Evolutionary conservation across 1,140 invertebrate genomes (phyloP).

Genomic region (Batillaria attramentaria): DNA sequence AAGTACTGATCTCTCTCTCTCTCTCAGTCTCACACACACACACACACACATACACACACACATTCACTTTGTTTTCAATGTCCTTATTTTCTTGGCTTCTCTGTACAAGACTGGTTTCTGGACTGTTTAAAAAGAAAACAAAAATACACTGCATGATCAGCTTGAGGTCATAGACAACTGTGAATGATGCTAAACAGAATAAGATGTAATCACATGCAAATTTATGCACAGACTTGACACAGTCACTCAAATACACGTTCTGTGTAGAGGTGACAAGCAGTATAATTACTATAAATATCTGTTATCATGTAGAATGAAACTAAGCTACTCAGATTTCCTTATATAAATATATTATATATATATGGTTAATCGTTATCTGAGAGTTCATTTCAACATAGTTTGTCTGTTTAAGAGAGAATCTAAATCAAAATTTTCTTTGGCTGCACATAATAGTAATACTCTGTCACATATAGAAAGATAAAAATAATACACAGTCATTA

Average conservation of each 20-base stretch:
- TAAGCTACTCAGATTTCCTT: too few species aligned
- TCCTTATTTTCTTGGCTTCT: conserved; percentile 65
- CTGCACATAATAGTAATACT: too few species aligned
- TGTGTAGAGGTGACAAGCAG: not conserved
- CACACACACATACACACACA: not conserved
- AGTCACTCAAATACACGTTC: not conserved
- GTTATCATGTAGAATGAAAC: conserved; percentile 11
- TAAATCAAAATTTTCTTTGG: too few species aligned
- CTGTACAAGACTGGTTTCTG: conserved; percentile 61
- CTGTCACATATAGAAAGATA: too few species aligned
- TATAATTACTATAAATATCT: not conserved
- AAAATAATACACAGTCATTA: not conserved
- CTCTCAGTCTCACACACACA: not conserved
- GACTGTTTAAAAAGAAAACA: conserved; percentile 54
- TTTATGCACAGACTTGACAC: not conserved
- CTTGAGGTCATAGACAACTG: not conserved
- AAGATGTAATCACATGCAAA: not conserved
- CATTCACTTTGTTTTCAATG: conserved; percentile 37
- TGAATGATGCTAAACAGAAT: not conserved
- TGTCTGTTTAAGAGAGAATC: too few species aligned
- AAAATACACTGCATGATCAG: conserved; percentile 12
- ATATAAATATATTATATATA: too few species aligned
- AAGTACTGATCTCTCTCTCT: not conserved
- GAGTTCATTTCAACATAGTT: too few species aligned
- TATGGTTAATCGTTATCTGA: too few species aligned